These are phyloP conservation scores for Creontiades dilutus DNA, from an alignment of 2,888 invertebrate genomes.

Conservation along the genomic window DNA sequence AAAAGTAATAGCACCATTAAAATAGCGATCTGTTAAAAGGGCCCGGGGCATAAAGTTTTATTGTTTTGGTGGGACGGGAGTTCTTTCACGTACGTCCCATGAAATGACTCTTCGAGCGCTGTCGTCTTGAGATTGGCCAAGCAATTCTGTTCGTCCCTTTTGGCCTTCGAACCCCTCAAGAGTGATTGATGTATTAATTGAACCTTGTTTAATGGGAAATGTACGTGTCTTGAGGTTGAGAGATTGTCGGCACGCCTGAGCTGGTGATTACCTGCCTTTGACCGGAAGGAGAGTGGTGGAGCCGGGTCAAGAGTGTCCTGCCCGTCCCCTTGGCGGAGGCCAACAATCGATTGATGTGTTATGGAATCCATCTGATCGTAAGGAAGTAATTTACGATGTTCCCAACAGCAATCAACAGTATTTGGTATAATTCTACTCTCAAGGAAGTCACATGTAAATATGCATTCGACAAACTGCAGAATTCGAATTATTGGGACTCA, in stretches of 20 bases:
- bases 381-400: no score
- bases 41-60: constrained; percentile 63
- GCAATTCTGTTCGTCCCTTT: constrained; percentile 22
- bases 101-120: constrained; percentile 35
- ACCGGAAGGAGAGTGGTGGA: background rate
- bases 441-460: no score
- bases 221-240: constrained; percentile 52
- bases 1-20: constrained; percentile 57
- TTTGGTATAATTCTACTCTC: no score
- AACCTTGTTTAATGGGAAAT: constrained; percentile 56
- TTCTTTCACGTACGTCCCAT: constrained; percentile 56
- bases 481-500: no score
- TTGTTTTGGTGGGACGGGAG: constrained; percentile 56
- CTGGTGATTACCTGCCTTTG: constrained; percentile 42
- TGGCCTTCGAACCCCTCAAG: constrained; percentile 24
- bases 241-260: constrained; percentile 38
- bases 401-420: no score
- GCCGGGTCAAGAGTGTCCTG: background rate
- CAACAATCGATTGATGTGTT: background rate
- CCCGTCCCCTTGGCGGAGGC: background rate
- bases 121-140: constrained; percentile 46
- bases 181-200: constrained; percentile 67
- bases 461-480: no score
- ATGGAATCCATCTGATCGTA: no score
- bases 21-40: constrained; percentile 61